Base-by-base conservation (phyloP, 2,888 invertebrate genomes). In the Antheraea yamamai region DNA sequence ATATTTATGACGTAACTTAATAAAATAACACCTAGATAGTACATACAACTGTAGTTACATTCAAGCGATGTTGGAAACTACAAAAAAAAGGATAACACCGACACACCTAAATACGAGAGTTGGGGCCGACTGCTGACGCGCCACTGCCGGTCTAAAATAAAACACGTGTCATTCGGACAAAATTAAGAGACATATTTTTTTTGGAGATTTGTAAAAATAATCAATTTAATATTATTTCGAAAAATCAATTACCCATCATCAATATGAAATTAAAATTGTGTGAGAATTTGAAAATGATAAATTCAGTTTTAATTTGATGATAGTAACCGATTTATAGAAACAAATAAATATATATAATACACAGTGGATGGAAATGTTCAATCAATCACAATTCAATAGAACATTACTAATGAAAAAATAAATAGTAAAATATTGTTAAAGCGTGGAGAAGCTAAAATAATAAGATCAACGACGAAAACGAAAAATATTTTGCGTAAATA, bases 81-180 rank as follows among this genome's bases (percentile, higher is more conserved):
- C 47, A 47, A 12, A 83, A 90, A 85, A 66, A 85, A 90, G 89
- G 92, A 90, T 90, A 93, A 94, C 94, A 94, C 92, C 94, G 95
- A 95, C 95, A 95, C 95, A 95, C 95, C 95, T 95, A 95, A 95
- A 95, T 91, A 95, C 95, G 90, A 95, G 94, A 89, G 95, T 95
- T 85, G 95, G 95, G 84, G 95, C 95, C 78, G 95, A 95, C 94
- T 95, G 95, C 95, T 95, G 95, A 80, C 95, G 93, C 91, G 95
- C 93, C 93, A 95, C 95, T 87, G 94, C 92, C 86, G 95, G 95
- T 95, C 95, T 95, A 95, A 94, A 95, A 95, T 91, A 90, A 94
- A 95, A 94, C 90, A 94, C 90, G 88, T 85, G 88, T 93, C 92
- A 94, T 89, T 93, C 89, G 89, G 88, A 88, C 84, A 89, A 85